Base-by-base conservation (phyloP, 2,797 vertebrate genomes). In the Tragopan temminckii region DNA sequence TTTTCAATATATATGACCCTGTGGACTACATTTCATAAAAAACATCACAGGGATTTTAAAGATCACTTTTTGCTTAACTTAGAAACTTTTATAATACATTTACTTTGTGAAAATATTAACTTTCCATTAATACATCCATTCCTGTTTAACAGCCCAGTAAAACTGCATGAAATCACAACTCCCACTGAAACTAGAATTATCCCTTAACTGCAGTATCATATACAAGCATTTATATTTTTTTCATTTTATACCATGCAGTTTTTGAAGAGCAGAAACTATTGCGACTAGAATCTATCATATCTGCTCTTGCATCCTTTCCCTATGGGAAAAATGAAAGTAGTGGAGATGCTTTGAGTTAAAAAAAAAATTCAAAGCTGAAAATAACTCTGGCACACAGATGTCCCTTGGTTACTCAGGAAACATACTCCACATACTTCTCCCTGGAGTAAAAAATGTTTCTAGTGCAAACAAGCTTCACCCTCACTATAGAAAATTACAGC, bases 381-480 rank as follows among this genome's bases (percentile, higher is more conserved):
- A 81, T 90, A 95, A 77, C 66, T 94, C 90, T 78, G 92, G 40
- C 59, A 57, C 17, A 6, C 21, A 77, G 57, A 42, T 88, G 42
- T 13, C 42, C 53, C 88, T 91, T 92, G 76, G 50, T 92, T 94
- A 76, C 83, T 89, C 82, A 80, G 66, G 63, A 94, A 93, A 64
- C 84, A 48, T 6, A 42, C 74, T 93, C 33, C 75, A 67, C 76
- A 84, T 43, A 38, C 58, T 89, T 75, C 59, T 52, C 80, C 68
- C 70, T 72, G 50, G 80, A 94, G 76, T 89, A 89, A 89, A 89
- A 45, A 6, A 72, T 79, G 53, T 67, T 55, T 80, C 72, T 69
- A 76, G 70, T 50, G 59, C 72, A 83, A 82, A 89, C 35, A 67
- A 88, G 27, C 29, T 83, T 92, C 58, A 52, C 35, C 9, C 33